Base-by-base conservation (phyloP, 2,797 vertebrate genomes). In the Acipenser transmontanus region DNA sequence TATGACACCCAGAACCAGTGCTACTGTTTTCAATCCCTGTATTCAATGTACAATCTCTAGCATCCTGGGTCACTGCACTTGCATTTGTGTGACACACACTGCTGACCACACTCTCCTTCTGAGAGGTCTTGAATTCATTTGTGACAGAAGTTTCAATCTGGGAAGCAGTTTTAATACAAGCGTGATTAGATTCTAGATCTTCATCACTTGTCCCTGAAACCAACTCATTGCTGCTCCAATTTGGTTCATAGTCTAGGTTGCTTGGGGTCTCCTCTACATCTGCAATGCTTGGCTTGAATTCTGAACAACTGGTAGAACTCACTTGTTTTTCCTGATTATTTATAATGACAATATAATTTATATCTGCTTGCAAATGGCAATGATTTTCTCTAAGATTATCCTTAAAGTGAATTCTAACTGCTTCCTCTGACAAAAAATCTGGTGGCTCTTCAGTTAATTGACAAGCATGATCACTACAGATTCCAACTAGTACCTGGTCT, bases 221-320 rank as follows among this genome's bases (percentile, higher is more conserved):
- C 4, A 54, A 73, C 10, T 78, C 74, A 47, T 78, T 34, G 14
- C 68, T 77, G 67, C 73, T 78, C 69, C 72, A 71, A 59, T 69
- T 65, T 4, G 51, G 13, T 64, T 64, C 62, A 7, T 69, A 54
- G 56, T 76, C 69, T 56, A 69, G 59, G 34, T 60, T 69, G 59
- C 47, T 51, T 9, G 48, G 48, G 4, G 56, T 12, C 17, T 69
- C 68, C 12, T 65, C 50, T 13, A 59, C 66, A 6, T 65, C 61
- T 1, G 62, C 62, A 5, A 50, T 59, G 6, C 47, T 61, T 48
- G 49, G n/a, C 34, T 61, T 47, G 8, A 47, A 50, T 34, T 67
- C 49, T 17, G 57, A 61, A 1, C 6, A 47, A 51, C 20, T 49
- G 7, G 47, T 7, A 49, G 52, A 50, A 47, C 6, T 47, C 17